Evolutionary conservation across 2,888 invertebrate genomes (phyloP).

Genomic region (Celastrina argiolus): DNA sequence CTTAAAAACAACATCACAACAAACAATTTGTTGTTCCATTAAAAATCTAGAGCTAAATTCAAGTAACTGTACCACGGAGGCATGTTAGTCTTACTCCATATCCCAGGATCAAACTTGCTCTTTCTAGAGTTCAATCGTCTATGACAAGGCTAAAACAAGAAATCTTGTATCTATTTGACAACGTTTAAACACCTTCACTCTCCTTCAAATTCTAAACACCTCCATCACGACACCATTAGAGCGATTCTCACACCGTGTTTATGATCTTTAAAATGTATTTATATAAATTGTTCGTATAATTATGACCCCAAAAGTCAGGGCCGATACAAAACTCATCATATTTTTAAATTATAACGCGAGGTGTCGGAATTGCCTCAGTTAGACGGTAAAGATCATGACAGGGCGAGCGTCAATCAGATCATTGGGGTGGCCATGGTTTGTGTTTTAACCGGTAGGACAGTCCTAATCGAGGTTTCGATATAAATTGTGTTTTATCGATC

Average conservation of each 20-base stretch:
- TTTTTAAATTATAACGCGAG: constrained; percentile 42
- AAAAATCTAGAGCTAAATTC: too few species aligned
- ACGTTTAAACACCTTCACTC: neutral
- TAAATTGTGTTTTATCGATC: too few species aligned
- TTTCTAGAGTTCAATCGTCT: too few species aligned
- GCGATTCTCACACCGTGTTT: neutral
- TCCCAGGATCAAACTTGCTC: too few species aligned
- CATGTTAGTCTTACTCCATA: too few species aligned
- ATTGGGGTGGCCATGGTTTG: constrained; percentile 30
- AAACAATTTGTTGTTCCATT: too few species aligned
- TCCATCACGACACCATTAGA: neutral
- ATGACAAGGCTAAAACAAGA: too few species aligned
- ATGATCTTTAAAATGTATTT: constrained; percentile 7
- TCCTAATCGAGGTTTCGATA: neutral
- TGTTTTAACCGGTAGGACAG: neutral
- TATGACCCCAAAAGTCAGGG: constrained; percentile 37
- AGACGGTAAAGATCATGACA: constrained; percentile 37
- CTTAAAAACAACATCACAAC: too few species aligned
- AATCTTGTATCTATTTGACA: neutral
- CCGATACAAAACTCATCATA: constrained; percentile 35
- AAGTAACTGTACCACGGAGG: too few species aligned
- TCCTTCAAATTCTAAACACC: neutral
- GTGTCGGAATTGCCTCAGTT: constrained; percentile 34
- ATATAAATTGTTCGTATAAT: constrained; percentile 26
- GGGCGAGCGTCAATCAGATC: constrained; percentile 36